Percentiles rank a stretch among this genome's conserved stretches.
Evolutionary conservation across 2,888 invertebrate genomes (phyloP).

Genomic region (Ditula angustiorana): DNA sequence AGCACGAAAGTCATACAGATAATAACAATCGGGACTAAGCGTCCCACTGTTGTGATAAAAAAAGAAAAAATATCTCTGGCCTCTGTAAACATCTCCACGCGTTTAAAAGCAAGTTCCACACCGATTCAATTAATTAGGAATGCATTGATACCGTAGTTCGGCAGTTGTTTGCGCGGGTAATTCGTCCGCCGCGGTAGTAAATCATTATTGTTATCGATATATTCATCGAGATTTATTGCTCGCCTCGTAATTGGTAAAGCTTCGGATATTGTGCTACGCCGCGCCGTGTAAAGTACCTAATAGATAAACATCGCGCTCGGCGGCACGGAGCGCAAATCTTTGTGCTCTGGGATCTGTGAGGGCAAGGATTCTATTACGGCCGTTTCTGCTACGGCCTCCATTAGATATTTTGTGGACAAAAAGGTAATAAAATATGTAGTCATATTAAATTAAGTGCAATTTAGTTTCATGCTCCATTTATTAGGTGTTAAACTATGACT

Average conservation of each 20-base stretch:
- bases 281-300: slow-evolving; percentile 45
- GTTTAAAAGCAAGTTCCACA: slow-evolving; percentile 9
- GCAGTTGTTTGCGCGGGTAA: slow-evolving; percentile 59
- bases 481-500: no score
- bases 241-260: slow-evolving; percentile 63
- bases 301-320: slow-evolving; percentile 1
- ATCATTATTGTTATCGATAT: slow-evolving; percentile 70
- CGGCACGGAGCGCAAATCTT: background rate
- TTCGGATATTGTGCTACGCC: slow-evolving; percentile 50
- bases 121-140: slow-evolving; percentile 35
- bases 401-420: no score
- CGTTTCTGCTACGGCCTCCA: no score
- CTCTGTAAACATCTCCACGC: no score
- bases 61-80: no score
- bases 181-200: slow-evolving; percentile 54
- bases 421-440: no score
- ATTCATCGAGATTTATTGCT: slow-evolving; percentile 71
- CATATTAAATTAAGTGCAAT: no score
- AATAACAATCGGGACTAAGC: no score
- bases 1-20: no score
- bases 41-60: no score
- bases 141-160: slow-evolving; percentile 39
- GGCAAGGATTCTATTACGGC: background rate
- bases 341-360: background rate
- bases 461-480: no score